Base-by-base conservation (phyloP, 2,797 vertebrate species). In the Channa striata region DNA sequence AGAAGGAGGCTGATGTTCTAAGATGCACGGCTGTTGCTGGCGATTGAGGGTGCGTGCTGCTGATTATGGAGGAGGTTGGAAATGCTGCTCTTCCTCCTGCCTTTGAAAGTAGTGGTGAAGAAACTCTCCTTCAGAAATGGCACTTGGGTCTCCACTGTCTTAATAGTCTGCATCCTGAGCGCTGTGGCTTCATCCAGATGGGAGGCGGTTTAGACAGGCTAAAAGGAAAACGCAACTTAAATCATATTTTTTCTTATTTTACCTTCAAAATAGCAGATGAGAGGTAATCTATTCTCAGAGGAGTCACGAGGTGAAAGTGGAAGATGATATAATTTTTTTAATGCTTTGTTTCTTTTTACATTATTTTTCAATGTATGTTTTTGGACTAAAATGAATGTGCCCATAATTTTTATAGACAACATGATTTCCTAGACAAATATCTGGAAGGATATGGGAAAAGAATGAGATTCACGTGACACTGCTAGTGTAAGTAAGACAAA, bases 131-230 rank as follows among this genome's bases (percentile, higher is more conserved):
- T 92, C 25, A 93, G 88, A 70, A 94, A 83, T 61, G 93, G 92
- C 36, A 95, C 93, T 72, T 95, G 86, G 53, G 89, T 93, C 86
- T 95, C 94, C 19, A 94, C 90, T 0, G 94, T 93, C 80, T 93
- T 93, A 69, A 95, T 91, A 20, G 92, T 90, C 72, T 95, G 93
- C 96, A 95, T 96, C 43, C 63, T 92, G 87, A 63, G 16, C 37
- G 23, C 72, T 37, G 56, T 20, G 44, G 46, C 44, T 77, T 79
- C 51, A 67, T 46, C 61, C 48, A 73, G 56, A 61, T 43, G 16
- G 9, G 12, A 8, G 14, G 11, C 0, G 12, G 43, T 42, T 19
- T 40, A 44, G 33, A 59, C 11, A 19, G 39, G 39, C 52, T 77
- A 56, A 60, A 80, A 8, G 20, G 36, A 73, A n/a, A 65, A 53